Evolutionary conservation across 2,888 invertebrate genomes (phyloP).

Genomic region (Watsonalla binaria): DNA sequence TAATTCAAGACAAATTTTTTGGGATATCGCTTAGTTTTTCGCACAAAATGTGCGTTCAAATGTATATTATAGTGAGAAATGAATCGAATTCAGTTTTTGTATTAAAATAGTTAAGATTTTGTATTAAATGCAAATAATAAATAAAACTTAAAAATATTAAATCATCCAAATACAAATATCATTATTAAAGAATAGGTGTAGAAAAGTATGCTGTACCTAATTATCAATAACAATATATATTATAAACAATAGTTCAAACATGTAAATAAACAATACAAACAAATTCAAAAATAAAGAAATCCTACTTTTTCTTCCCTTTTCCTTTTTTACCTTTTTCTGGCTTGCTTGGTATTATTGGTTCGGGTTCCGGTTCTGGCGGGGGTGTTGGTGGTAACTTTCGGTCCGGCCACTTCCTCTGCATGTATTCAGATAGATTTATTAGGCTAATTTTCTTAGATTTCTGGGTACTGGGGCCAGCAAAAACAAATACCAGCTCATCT

Average conservation of each 20-base stretch:
- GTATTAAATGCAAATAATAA: neutral
- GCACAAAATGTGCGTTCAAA: no score
- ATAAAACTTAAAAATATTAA: no score
- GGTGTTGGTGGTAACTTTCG: slow-evolving; percentile 46
- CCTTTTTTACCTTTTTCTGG: neutral
- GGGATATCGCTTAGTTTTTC: no score
- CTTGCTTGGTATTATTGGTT: slow-evolving; percentile 7
- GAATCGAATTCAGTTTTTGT: no score
- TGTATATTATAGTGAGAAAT: no score
- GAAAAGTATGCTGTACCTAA: no score
- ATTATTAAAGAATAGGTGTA: no score
- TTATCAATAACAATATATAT: no score
- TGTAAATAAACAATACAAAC: no score
- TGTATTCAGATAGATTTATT: slow-evolving; percentile 35
- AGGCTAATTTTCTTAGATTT: slow-evolving; percentile 44
- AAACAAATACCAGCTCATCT: slow-evolving; percentile 35
- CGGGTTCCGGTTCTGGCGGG: slow-evolving; percentile 32
- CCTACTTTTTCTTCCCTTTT: neutral
- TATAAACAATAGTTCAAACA: no score
- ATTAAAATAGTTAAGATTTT: neutral
- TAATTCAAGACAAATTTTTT: no score
- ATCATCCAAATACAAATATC: no score
- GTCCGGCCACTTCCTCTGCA: slow-evolving; percentile 54
- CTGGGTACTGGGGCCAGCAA: slow-evolving; percentile 31
- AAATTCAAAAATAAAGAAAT: neutral